Percentiles rank a stretch among this genome's conserved stretches.
Evolutionary conservation across 2,113 vertebrate genomes (phyloP).

Genomic region (Tenebrosternarchus preto): DNA sequence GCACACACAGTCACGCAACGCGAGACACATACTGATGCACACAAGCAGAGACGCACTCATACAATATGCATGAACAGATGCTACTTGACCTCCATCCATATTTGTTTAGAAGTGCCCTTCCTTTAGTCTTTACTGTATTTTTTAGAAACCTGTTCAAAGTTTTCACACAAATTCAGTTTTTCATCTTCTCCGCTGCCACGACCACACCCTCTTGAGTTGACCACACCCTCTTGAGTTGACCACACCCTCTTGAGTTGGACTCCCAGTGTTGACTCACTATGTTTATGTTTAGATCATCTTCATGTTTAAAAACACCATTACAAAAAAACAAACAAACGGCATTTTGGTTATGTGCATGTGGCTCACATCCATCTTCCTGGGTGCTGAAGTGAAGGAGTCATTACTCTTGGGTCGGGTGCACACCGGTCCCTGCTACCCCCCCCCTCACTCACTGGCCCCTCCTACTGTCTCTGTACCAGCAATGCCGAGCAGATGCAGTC

Average conservation of each 20-base stretch:
- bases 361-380: not conserved
- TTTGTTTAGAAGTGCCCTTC: not conserved
- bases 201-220: not conserved
- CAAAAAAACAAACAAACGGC: not conserved
- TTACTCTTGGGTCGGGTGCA: not conserved
- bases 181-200: too few species aligned
- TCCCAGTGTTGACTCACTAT: not conserved
- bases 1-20: not conserved
- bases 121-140: not conserved
- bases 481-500: conserved; percentile 96
- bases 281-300: not conserved
- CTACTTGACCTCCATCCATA: not conserved
- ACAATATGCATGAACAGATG: conserved; percentile 1
- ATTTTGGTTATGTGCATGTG: not conserved
- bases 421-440: not conserved
- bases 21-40: not conserved
- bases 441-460: not conserved
- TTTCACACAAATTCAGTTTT: not conserved
- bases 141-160: not conserved
- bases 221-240: not conserved
- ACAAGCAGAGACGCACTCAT: not conserved
- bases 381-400: not conserved
- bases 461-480: conserved; percentile 64
- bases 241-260: not conserved
- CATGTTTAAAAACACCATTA: conserved; percentile 18